A percentile compares a stretch with the other conserved stretches of the same genome.
phyloP scores from a whole-genome alignment of 2,888 invertebrate species.

The Odontocolon sp. region DNA sequence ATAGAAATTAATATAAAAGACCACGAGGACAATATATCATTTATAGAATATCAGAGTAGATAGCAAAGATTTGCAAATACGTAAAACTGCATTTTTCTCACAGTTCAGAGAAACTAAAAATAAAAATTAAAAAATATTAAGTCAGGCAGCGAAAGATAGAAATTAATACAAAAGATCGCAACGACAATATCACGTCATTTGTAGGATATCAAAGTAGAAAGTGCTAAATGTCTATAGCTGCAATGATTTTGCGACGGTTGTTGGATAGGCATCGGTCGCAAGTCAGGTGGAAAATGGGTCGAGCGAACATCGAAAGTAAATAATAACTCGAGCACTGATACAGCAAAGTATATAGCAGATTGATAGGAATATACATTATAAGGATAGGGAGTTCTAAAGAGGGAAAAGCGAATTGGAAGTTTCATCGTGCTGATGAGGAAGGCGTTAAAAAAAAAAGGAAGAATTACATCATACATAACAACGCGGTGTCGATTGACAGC shows the following conservation, averaged over 20 bases:
- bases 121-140: too few relatives aligned
- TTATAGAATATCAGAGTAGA: too few relatives aligned
- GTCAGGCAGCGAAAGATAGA: too few relatives aligned
- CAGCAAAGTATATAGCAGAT: background rate
- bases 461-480: constrained; percentile 8
- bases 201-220: constrained; percentile 49
- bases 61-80: too few relatives aligned
- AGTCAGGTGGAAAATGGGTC: constrained; percentile 68
- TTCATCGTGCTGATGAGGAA: background rate
- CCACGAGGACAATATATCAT: too few relatives aligned
- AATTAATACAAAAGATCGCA: background rate
- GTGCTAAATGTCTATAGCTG: constrained; percentile 50
- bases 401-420: background rate
- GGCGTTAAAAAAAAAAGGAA: constrained; percentile 30
- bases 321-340: constrained; percentile 47
- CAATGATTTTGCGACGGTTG: constrained; percentile 31
- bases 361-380: background rate
- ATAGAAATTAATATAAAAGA: too few relatives aligned
- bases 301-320: constrained; percentile 70
- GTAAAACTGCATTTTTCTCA: too few relatives aligned
- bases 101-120: too few relatives aligned
- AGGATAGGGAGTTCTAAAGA: background rate
- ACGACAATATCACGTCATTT: background rate
- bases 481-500: constrained; percentile 13
- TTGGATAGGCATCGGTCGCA: constrained; percentile 9